phyloP scores from a whole-genome alignment of 1,140 invertebrate species.

The Caenorhabditis tropicalis region DNA sequence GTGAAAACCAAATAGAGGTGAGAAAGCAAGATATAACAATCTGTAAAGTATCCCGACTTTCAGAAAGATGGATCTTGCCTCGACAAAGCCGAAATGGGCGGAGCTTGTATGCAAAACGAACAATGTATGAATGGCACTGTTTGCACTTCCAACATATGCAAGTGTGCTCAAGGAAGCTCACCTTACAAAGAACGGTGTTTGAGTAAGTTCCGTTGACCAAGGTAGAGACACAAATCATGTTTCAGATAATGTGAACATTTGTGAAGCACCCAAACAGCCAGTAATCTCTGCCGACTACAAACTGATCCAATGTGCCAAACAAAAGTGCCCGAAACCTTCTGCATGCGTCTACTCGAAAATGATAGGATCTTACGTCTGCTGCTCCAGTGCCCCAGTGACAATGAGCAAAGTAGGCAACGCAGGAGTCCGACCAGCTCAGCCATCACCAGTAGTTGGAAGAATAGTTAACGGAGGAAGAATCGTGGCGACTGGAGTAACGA shows the following conservation, averaged over 20 bases:
- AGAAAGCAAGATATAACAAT: not conserved
- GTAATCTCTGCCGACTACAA: constrained; percentile 51
- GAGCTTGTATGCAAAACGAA: constrained; percentile 49
- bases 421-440: not conserved
- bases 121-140: constrained; percentile 62
- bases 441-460: constrained; percentile 24
- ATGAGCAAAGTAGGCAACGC: not conserved
- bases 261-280: not conserved
- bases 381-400: constrained; percentile 30
- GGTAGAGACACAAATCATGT: not conserved
- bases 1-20: constrained; percentile 51
- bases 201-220: constrained; percentile 41
- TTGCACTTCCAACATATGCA: constrained; percentile 53
- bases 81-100: constrained; percentile 51
- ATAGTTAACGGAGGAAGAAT: not conserved
- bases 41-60: not conserved
- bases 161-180: constrained; percentile 55
- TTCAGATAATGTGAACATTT: constrained; percentile 39
- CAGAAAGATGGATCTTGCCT: constrained; percentile 53
- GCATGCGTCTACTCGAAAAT: constrained; percentile 60
- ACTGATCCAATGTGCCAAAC: constrained; percentile 41
- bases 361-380: constrained; percentile 63
- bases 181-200: constrained; percentile 63
- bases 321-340: constrained; percentile 53
- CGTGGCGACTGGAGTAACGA: not conserved